A percentile compares a stretch with the other conserved stretches of the same genome.
Evolutionary conservation across 2,113 vertebrate genomes (phyloP).

Genomic region (Corythaeola cristata): DNA sequence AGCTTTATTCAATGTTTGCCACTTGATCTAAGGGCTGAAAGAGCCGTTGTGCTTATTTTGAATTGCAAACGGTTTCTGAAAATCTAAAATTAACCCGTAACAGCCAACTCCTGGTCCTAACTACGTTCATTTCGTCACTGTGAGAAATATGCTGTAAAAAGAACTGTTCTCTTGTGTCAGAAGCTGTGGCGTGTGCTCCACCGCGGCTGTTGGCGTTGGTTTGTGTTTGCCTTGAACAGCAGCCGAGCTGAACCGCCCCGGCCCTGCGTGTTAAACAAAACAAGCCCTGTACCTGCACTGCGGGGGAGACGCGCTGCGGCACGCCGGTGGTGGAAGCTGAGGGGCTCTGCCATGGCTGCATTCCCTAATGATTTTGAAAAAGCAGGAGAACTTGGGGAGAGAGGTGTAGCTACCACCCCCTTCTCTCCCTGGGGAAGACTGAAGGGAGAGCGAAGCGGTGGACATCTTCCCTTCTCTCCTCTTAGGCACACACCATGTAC

Average conservation of each 20-base stretch:
- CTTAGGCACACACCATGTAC: slow-evolving; percentile 97
- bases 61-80: not conserved
- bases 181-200: too few relatives aligned
- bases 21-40: not conserved
- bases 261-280: rapidly evolving
- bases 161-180: not conserved
- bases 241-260: not conserved
- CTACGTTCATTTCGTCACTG: rapidly evolving
- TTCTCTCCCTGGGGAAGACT: not conserved
- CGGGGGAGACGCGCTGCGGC: rapidly evolving
- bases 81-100: not conserved
- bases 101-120: not conserved
- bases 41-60: not conserved
- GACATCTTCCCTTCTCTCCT: not conserved
- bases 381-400: not conserved
- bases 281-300: too few relatives aligned
- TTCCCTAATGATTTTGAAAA: not conserved
- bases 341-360: not conserved
- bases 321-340: not conserved
- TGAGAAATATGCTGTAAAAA: not conserved
- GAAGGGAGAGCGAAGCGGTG: not conserved
- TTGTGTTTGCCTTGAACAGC: not conserved
- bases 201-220: rapidly evolving
- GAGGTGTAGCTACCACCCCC: not conserved
- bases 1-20: not conserved